Evolutionary conservation across 1,140 invertebrate species (phyloP).

Genomic region (Bicyclus anynana): DNA sequence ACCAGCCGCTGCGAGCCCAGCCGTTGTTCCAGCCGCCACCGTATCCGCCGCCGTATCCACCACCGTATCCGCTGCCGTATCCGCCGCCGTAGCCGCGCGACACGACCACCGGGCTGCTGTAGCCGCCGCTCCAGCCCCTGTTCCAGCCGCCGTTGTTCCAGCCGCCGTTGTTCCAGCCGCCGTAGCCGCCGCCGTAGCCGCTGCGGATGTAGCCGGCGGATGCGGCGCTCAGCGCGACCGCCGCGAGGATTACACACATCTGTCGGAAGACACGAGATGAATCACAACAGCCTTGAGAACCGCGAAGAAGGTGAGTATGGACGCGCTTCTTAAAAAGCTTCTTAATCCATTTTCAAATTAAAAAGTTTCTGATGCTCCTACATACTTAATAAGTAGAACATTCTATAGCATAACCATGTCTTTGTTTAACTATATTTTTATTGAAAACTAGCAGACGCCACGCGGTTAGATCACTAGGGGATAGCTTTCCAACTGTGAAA

Average conservation of each 20-base stretch:
- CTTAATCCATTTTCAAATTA: no score
- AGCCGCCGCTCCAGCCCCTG: not conserved
- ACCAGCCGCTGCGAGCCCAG: constrained; percentile 3
- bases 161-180: constrained; percentile 2
- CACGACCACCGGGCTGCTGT: not conserved
- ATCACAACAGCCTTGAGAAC: no score
- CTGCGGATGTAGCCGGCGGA: constrained; percentile 36
- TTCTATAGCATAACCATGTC: no score
- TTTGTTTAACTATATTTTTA: no score
- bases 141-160: not conserved
- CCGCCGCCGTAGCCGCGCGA: not conserved
- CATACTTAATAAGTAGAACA: no score
- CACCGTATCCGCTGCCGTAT: not conserved
- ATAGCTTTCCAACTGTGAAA: no score
- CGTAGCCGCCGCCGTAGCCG: not conserved
- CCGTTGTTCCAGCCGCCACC: not conserved
- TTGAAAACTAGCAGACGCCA: no score
- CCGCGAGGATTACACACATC: constrained; percentile 28
- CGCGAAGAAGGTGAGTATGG: no score
- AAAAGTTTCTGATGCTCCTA: no score
- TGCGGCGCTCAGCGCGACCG: constrained; percentile 28
- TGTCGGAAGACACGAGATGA: constrained; percentile 9
- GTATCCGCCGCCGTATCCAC: not conserved
- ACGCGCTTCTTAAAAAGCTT: no score
- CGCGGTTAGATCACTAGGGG: no score